phyloP scores from a whole-genome alignment of 2,113 vertebrate species.

The Mesitornis unicolor region DNA sequence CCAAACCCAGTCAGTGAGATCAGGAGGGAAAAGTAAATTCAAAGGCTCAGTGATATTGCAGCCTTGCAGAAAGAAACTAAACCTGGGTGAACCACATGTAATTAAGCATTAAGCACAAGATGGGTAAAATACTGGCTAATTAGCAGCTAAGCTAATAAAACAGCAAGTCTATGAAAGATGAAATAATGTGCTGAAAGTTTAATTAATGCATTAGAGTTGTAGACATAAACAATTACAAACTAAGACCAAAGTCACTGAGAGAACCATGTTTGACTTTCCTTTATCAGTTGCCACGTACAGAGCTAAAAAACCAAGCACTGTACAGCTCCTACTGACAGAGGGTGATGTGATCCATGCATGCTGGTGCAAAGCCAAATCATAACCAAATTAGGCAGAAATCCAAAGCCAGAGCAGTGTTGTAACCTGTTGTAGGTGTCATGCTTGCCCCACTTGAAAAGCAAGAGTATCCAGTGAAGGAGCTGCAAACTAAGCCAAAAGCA shows the following conservation, averaged over 20 bases:
- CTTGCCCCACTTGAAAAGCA: slow-evolving; percentile 33
- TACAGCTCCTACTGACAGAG: neutral
- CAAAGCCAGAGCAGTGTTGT: neutral
- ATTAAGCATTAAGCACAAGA: neutral
- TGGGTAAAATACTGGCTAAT: neutral
- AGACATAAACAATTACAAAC: neutral
- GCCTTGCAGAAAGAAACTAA: neutral
- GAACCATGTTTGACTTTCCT: neutral
- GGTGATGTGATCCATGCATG: neutral
- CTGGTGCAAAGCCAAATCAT: neutral
- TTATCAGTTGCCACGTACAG: neutral
- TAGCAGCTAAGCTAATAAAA: neutral
- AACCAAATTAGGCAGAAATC: neutral
- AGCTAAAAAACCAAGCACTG: neutral
- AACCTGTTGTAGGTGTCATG: neutral
- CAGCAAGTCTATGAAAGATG: neutral
- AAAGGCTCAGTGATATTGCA: neutral
- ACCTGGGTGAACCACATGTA: neutral
- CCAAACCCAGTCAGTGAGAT: neutral
- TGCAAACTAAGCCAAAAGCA: neutral
- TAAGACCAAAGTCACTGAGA: neutral
- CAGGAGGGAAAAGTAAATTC: neutral
- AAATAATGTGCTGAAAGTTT: neutral
- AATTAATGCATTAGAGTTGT: neutral
- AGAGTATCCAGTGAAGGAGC: neutral